Evolutionary conservation across 2,797 vertebrate species (phyloP), one percentile per base, ranked within the genome.

Genomic region (Champsocephalus esox): DNA sequence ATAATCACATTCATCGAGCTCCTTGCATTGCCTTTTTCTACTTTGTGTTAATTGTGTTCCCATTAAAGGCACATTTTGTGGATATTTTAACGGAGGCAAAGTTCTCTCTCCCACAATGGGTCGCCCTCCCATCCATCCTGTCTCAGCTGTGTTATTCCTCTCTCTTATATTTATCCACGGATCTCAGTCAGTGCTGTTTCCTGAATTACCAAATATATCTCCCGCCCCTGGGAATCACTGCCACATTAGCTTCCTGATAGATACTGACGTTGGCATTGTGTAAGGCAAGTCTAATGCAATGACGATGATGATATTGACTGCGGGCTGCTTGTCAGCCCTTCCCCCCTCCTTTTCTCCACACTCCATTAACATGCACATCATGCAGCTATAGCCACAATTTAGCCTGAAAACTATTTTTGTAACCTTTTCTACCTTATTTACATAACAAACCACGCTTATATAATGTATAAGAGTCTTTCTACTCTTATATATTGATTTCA

Each of bases 161-260:
- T 71, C 61, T 72, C 55, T 58, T 66, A 66, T 68, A 74, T 38
- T 66, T 38, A 68, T 77, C 69, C 61, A 76, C 66, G 59, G 87
- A 73, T 89, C 77, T 71, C 79, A 38, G 73, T 87, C 85, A 82
- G 80, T 38, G 34, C 81, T 68, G 59, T 46, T 89, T 86, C 58
- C 74, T 71, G 77, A 80, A 76, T 80, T 75, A 81, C 82, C 78
- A 85, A 85, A 92, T 91, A 80, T 74, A 87, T 88, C 88, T 82
- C 73, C 83, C 24, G 24, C 91, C 89, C 82, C 69, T 75, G 89
- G 87, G 92, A 91, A 87, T 92, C 87, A 78, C 89, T 91, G 87
- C 88, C 92, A 92, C 92, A 94, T 94, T 94, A 94, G 85, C 85
- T 83, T 75, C 75, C 83, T 94, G 92, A 95, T 92, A 87, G 88